phyloP scores from a whole-genome alignment of 2,888 invertebrate genomes.

The Lydus trimaculatus region DNA sequence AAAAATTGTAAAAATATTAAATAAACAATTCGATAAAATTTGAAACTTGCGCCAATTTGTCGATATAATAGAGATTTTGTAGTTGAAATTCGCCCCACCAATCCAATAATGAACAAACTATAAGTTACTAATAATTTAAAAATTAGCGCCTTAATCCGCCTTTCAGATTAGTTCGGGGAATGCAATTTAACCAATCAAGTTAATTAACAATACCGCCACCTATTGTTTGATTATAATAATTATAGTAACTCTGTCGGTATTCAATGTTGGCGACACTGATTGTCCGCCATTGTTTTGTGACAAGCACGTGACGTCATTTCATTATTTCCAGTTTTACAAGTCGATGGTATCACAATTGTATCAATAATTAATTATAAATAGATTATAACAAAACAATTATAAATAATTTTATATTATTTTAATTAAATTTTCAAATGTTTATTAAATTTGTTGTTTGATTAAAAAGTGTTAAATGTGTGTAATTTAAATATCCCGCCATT shows the following conservation, averaged over 20 bases:
- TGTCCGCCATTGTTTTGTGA: constrained; percentile 1
- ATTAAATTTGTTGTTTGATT: not conserved
- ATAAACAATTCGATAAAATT: not conserved
- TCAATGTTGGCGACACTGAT: not conserved
- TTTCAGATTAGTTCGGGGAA: too few relatives aligned
- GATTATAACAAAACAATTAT: not conserved
- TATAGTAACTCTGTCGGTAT: not conserved
- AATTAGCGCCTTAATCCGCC: too few relatives aligned
- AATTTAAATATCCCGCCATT: constrained; percentile 41
- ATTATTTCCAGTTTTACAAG: not conserved
- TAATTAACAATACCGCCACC: not conserved
- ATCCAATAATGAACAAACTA: too few relatives aligned
- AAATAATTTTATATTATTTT: not conserved
- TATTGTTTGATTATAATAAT: not conserved
- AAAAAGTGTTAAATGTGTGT: constrained; percentile 11
- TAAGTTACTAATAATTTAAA: too few relatives aligned
- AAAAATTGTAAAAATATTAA: too few relatives aligned
- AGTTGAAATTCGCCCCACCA: too few relatives aligned
- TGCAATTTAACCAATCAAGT: not conserved
- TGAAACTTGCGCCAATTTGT: too few relatives aligned
- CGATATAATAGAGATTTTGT: too few relatives aligned
- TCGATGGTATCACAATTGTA: too few relatives aligned
- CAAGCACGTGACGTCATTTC: constrained; percentile 1
- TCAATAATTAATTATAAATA: not conserved
- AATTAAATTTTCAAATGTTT: not conserved